Percentiles rank a stretch among this genome's conserved stretches.
Conservation (phyloP, 2,113 vertebrate genomes). For the Galbula dea region DNA sequence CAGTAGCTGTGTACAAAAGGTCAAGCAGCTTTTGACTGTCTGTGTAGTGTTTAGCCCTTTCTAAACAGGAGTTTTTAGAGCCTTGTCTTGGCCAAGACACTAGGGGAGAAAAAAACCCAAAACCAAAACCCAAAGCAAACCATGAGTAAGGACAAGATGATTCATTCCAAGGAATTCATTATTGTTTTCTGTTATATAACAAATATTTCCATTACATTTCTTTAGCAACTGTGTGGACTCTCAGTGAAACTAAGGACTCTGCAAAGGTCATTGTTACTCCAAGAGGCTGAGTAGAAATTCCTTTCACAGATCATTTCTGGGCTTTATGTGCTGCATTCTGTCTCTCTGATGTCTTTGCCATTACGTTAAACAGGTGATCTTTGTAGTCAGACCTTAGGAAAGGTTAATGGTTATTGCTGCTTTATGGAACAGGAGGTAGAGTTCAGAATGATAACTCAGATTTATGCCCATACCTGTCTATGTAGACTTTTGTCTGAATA, state of each 20-base stretch:
- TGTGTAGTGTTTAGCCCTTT: background rate
- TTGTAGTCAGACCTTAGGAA: constrained; percentile 18
- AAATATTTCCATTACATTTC: background rate
- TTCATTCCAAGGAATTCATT: too few relatives aligned
- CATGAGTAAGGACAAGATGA: background rate
- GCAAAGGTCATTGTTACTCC: background rate
- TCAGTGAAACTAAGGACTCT: background rate
- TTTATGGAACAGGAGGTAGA: background rate
- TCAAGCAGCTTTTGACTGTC: background rate
- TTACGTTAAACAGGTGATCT: background rate
- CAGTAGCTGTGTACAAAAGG: constrained; percentile 17
- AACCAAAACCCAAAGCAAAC: too few relatives aligned
- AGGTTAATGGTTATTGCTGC: constrained; percentile 48
- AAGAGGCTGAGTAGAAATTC: background rate
- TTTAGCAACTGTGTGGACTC: background rate
- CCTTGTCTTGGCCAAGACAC: background rate
- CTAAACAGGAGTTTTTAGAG: background rate
- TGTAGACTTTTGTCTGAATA: background rate
- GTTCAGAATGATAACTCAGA: background rate
- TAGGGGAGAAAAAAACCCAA: background rate
- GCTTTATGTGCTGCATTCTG: too few relatives aligned
- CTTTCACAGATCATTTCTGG: constrained; percentile 25
- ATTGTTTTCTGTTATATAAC: background rate
- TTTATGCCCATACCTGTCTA: background rate
- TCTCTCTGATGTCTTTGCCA: background rate